Conservation (phyloP, 1,140 invertebrate species). For the Atta colombica region DNA sequence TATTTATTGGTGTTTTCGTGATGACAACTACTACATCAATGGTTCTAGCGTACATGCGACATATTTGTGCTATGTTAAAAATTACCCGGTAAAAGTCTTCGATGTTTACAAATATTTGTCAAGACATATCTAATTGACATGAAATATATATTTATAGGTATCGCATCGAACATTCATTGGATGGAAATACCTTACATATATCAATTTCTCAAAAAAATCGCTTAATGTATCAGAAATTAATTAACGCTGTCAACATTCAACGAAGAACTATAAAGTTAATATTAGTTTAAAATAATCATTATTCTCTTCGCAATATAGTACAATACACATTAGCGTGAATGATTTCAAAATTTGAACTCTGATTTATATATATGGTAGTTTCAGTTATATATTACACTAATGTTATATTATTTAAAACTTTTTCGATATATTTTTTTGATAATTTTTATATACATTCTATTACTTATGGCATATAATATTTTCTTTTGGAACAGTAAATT, state of each 20-base stretch:
- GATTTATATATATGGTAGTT: neutral
- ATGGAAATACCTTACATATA: neutral
- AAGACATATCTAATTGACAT: neutral
- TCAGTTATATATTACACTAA: neutral
- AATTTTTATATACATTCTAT: neutral
- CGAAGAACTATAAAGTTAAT: constrained; percentile 11
- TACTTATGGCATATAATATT: neutral
- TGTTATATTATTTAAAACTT: neutral
- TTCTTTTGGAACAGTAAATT: neutral
- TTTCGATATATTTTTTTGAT: neutral
- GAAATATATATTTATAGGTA: constrained; percentile 21
- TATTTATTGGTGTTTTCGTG: neutral
- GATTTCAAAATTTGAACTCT: neutral
- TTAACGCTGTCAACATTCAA: constrained; percentile 27
- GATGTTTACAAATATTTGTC: neutral
- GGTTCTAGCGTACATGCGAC: constrained; percentile 8
- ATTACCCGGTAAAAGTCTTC: constrained; percentile 21
- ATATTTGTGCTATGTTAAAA: constrained; percentile 11
- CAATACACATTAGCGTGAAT: neutral
- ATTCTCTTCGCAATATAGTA: neutral
- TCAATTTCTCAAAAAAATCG: constrained; percentile 21
- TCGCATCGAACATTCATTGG: constrained; percentile 36
- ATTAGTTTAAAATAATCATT: constrained; percentile 18
- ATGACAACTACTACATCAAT: constrained; percentile 13
- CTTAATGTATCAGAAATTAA: constrained; percentile 32